These are phyloP conservation scores for Platynereis dumerilii DNA, from an alignment of 2,888 invertebrate genomes.

Conservation along the genomic window DNA sequence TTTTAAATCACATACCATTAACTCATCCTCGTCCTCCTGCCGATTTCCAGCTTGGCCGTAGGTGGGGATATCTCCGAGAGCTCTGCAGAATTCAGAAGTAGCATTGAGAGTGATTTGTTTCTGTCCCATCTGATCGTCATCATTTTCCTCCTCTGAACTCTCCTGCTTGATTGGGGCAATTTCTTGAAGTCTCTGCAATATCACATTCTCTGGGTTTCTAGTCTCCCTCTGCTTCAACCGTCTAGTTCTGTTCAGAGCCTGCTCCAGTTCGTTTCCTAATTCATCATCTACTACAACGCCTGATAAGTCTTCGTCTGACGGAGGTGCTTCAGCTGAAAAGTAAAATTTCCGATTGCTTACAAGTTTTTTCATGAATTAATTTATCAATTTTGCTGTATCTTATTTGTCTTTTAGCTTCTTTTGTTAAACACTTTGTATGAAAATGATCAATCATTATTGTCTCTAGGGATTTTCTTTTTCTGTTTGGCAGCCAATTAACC, in stretches of 20 bases:
- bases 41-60: slow-evolving; percentile 90
- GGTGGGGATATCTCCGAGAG: slow-evolving; percentile 92
- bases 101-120: slow-evolving; percentile 80
- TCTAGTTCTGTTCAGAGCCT: slow-evolving; percentile 76
- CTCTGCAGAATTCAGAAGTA: slow-evolving; percentile 95
- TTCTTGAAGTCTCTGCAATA: not conserved
- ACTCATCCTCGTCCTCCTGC: slow-evolving; percentile 76
- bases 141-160: slow-evolving; percentile 29
- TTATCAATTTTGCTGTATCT: no score
- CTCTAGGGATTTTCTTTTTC: no score
- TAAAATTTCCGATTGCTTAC: not conserved
- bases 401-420: no score
- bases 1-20: slow-evolving; percentile 65
- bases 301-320: slow-evolving; percentile 62
- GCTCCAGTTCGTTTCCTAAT: slow-evolving; percentile 72
- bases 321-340: slow-evolving; percentile 65
- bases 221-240: slow-evolving; percentile 67
- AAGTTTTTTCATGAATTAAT: not conserved
- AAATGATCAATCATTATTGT: no score
- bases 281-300: slow-evolving; percentile 72
- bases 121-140: slow-evolving; percentile 5
- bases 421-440: no score
- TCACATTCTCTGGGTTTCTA: no score
- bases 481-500: no score
- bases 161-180: slow-evolving; percentile 2